phyloP scores from a whole-genome alignment of 2,797 vertebrate genomes.

The Limnodromus scolopaceus region DNA sequence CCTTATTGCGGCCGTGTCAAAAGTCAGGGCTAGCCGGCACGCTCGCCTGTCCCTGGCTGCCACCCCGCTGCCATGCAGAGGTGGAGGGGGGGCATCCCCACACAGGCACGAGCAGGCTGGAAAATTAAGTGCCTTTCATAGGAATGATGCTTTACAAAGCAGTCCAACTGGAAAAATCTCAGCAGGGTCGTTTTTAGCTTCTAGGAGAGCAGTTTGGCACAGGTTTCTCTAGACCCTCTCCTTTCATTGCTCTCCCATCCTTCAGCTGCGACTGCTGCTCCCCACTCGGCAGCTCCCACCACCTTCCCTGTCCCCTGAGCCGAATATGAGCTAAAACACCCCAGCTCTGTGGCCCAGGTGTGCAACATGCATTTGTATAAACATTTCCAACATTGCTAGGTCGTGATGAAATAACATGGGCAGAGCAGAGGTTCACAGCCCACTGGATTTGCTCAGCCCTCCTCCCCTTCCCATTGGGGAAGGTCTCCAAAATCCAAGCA shows the following conservation, averaged over 20 bases:
- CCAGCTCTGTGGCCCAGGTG: rapidly evolving
- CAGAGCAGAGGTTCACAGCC: neutral
- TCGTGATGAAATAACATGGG: rapidly evolving
- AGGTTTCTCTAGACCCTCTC: neutral
- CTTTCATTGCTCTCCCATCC: neutral
- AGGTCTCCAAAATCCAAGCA: rapidly evolving
- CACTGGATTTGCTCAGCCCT: neutral
- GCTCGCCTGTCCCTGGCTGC: neutral
- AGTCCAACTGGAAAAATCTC: neutral
- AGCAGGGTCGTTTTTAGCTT: neutral
- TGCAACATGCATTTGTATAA: rapidly evolving
- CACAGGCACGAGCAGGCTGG: neutral
- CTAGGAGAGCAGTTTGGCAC: neutral
- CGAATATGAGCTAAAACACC: neutral
- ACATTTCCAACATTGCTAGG: neutral
- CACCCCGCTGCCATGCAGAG: neutral
- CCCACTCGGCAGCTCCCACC: rapidly evolving
- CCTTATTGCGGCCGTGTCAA: neutral
- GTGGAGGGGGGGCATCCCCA: rapidly evolving
- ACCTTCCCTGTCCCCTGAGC: neutral
- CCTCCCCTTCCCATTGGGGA: neutral
- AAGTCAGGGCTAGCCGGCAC: neutral
- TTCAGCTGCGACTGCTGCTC: rapidly evolving
- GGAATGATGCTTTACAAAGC: neutral
- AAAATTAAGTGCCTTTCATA: neutral